These are phyloP conservation scores for Dromaius novaehollandiae DNA, from an alignment of 2,113 vertebrate species.

Conservation along the genomic window DNA sequence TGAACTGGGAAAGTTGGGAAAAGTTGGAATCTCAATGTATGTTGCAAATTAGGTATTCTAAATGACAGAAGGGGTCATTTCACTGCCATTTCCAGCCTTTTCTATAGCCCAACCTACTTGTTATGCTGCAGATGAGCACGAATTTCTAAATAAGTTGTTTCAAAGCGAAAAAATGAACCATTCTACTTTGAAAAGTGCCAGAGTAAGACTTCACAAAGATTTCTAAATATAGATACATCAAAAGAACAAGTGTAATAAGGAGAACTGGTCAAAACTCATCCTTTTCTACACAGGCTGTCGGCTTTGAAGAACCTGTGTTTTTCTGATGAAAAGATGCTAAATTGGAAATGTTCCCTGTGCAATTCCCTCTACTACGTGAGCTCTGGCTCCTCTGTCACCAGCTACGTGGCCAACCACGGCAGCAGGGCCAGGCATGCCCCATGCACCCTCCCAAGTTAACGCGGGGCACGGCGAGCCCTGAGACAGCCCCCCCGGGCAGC, in stretches of 20 bases:
- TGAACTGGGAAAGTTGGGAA: background rate
- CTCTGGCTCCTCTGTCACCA: rapidly evolving
- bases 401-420: background rate
- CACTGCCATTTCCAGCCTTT: background rate
- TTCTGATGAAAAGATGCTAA: background rate
- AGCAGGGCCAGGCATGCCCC: too few relatives aligned
- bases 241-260: slow-evolving; percentile 33
- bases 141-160: slow-evolving; percentile 43
- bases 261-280: slow-evolving; percentile 37
- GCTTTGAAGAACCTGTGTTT: slow-evolving; percentile 13
- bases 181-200: slow-evolving; percentile 48
- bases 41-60: background rate
- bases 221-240: slow-evolving; percentile 63
- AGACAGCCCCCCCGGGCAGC: too few relatives aligned
- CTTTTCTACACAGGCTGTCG: background rate
- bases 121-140: slow-evolving; percentile 29
- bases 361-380: rapidly evolving
- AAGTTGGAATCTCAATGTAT: background rate
- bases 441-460: too few relatives aligned
- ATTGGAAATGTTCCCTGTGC: background rate
- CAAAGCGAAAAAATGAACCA: background rate
- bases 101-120: background rate
- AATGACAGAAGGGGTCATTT: background rate
- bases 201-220: slow-evolving; percentile 53
- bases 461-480: too few relatives aligned